Evolutionary conservation across 1,140 invertebrate species (phyloP).

Genomic region (Charaxes varanes): DNA sequence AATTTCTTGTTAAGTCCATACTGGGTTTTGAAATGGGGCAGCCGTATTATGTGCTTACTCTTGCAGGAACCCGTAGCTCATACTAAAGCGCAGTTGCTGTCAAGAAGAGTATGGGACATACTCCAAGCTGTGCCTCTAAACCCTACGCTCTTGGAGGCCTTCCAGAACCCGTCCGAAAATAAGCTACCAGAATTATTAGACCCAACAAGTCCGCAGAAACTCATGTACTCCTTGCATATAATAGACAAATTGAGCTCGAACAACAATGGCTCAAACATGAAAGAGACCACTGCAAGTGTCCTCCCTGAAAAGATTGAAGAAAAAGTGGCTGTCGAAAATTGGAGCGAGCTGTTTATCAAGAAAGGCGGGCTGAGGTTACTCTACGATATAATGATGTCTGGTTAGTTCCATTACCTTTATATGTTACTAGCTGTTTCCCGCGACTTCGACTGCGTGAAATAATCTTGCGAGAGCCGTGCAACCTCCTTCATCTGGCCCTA

Average conservation of each 20-base stretch:
- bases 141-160: slow-evolving; percentile 87
- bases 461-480: too few species aligned
- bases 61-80: slow-evolving; percentile 84
- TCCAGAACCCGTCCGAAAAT: slow-evolving; percentile 81
- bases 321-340: slow-evolving; percentile 69
- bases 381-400: slow-evolving; percentile 94
- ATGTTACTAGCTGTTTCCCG: too few species aligned
- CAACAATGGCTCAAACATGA: slow-evolving; percentile 36
- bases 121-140: slow-evolving; percentile 92
- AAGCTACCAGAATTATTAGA: slow-evolving; percentile 85
- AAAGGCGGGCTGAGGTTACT: slow-evolving; percentile 90
- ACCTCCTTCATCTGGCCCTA: too few species aligned
- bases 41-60: not conserved
- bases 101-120: slow-evolving; percentile 94
- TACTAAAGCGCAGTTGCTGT: slow-evolving; percentile 92
- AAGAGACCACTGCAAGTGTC: slow-evolving; percentile 36
- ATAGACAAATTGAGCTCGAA: slow-evolving; percentile 80
- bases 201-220: slow-evolving; percentile 91
- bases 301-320: slow-evolving; percentile 62
- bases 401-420: slow-evolving; percentile 72
- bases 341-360: slow-evolving; percentile 88
- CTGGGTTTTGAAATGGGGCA: too few species aligned
- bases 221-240: slow-evolving; percentile 96
- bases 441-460: too few species aligned
- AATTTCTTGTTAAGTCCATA: too few species aligned